A percentile compares a stretch with the other conserved stretches of the same genome.
Conservation (phyloP, 1,140 invertebrate species). For the Formica exsecta region DNA sequence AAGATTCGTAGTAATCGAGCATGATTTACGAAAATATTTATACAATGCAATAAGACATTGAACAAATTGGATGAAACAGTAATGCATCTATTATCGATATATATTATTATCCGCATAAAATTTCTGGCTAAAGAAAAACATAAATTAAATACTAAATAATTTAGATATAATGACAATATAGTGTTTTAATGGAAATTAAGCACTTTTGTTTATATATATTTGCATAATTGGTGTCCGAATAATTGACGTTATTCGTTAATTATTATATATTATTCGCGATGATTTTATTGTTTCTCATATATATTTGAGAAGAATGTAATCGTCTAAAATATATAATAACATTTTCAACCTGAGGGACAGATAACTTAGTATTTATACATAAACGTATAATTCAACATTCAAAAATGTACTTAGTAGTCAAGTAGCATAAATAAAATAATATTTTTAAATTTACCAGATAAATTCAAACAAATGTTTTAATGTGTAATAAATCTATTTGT, state of each 20-base stretch:
- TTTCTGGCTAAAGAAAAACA: not conserved
- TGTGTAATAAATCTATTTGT: not conserved
- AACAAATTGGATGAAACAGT: not conserved
- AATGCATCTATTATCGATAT: not conserved
- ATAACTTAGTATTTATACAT: slow-evolving; percentile 26
- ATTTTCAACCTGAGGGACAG: not conserved
- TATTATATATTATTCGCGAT: not conserved
- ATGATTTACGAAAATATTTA: slow-evolving; percentile 12
- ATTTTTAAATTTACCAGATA: not conserved
- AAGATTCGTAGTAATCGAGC: not conserved
- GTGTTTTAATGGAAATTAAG: slow-evolving; percentile 1
- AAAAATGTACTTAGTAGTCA: not conserved
- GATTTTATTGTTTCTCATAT: not conserved
- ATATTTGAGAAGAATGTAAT: slow-evolving; percentile 16
- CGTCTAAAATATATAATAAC: not conserved
- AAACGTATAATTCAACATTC: not conserved
- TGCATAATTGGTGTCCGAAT: not conserved
- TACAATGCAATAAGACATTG: not conserved
- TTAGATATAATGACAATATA: not conserved
- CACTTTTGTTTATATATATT: not conserved
- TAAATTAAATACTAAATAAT: not conserved
- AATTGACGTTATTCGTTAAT: not conserved
- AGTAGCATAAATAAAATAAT: slow-evolving; percentile 30
- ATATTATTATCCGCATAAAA: not conserved
- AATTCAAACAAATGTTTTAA: not conserved